Percentiles rank a stretch among this genome's conserved stretches.
These are phyloP conservation scores for Cossypha caffra DNA, from an alignment of 2,797 vertebrate genomes.

Conservation along the genomic window DNA sequence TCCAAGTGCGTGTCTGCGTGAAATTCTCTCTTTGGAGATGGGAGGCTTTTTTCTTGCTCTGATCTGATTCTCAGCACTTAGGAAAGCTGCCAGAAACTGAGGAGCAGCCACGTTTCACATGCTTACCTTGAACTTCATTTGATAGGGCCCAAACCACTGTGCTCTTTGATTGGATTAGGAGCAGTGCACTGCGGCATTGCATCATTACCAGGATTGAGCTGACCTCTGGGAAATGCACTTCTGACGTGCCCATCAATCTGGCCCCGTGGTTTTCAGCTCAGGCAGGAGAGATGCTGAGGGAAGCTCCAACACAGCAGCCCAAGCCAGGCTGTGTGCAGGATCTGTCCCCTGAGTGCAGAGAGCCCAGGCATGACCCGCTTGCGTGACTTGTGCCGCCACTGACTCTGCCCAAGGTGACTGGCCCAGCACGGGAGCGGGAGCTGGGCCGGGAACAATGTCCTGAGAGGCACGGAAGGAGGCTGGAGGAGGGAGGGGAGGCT, in stretches of 20 bases:
- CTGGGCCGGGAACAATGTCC: not conserved
- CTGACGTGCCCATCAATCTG: not conserved
- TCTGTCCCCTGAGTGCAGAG: not conserved
- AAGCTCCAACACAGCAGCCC: not conserved
- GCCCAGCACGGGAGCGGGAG: fast-evolving
- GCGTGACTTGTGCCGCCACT: not conserved
- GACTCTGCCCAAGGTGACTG: not conserved
- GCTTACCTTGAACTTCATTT: constrained; percentile 41
- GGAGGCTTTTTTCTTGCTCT: not conserved
- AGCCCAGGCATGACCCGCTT: not conserved
- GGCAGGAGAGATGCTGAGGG: not conserved
- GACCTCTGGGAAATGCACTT: constrained; percentile 10
- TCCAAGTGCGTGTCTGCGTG: not conserved
- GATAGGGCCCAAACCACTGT: not conserved
- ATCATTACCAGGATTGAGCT: constrained; percentile 17
- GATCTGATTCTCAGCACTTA: constrained; percentile 10
- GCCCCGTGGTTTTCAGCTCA: not conserved
- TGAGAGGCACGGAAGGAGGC: not conserved
- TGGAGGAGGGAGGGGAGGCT: not conserved
- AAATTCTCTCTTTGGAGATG: not conserved
- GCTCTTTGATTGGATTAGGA: constrained; percentile 12
- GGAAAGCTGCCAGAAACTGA: constrained; percentile 40
- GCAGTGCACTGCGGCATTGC: not conserved
- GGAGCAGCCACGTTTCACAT: constrained; percentile 7
- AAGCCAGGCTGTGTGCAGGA: not conserved